Conservation (phyloP, 2,888 invertebrate genomes). For the Drosophila differens region DNA sequence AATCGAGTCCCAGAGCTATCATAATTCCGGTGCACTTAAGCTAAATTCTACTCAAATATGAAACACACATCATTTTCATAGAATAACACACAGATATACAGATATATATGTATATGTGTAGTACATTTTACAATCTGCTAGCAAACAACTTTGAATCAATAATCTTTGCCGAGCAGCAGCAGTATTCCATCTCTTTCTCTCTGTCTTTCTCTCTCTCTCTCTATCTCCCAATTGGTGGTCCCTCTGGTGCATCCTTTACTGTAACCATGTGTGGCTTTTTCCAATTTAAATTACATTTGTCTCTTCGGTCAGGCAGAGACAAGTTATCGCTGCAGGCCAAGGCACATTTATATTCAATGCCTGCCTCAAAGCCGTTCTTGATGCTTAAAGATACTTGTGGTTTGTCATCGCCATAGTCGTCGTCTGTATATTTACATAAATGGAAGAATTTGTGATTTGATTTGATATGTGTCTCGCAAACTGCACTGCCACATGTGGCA, state of each 20-base stretch:
- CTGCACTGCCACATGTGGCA: slow-evolving; percentile 38
- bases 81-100: neutral
- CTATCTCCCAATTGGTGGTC: neutral
- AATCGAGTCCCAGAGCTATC: neutral
- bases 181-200: neutral
- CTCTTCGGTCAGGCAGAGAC: slow-evolving; percentile 22
- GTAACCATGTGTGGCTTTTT: slow-evolving; percentile 16
- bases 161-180: slow-evolving; percentile 27
- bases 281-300: slow-evolving; percentile 65
- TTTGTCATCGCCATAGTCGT: slow-evolving; percentile 18
- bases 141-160: slow-evolving; percentile 48
- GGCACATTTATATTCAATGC: slow-evolving; percentile 29
- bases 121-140: neutral
- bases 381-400: slow-evolving; percentile 8
- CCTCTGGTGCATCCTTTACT: neutral
- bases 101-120: neutral
- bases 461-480: slow-evolving; percentile 25
- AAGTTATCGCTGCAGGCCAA: slow-evolving; percentile 28
- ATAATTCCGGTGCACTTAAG: slow-evolving; percentile 2
- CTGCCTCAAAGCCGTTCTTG: slow-evolving; percentile 26
- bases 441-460: slow-evolving; percentile 47
- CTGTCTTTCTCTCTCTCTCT: neutral
- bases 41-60: neutral
- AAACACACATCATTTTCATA: neutral
- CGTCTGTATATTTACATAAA: slow-evolving; percentile 61